Base-by-base conservation (phyloP, 2,888 invertebrate genomes). In the Drosophila monieri region DNA sequence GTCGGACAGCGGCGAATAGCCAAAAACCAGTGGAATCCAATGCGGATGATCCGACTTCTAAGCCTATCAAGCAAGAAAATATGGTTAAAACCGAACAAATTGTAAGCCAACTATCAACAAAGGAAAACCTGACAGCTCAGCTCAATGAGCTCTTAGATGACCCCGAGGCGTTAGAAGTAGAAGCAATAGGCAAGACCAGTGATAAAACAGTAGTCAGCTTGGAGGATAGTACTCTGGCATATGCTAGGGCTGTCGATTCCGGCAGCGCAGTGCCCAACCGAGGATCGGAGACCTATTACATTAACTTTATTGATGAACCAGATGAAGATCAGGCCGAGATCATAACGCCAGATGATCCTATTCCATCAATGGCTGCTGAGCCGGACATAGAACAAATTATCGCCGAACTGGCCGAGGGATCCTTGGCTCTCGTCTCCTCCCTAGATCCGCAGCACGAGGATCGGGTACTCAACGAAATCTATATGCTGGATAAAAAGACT, bases 381-480 rank as follows among this genome's bases (percentile, higher is more conserved):
- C 73, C 73, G 30, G 88, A 90, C 44, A 89, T 90, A 35, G 86
- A 89, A 72, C 85, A 86, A 72, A 90, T 91, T 54, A 74, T 91
- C 43, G 78, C 76, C 0, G 88, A 90, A 64, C 76, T 91, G 44
- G 84, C 89, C 1, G 88, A 90, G 37, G 91, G 91, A 15, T 88
- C 90, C 5, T 74, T 91, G 68, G 91, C 90, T 2, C 78, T 91
- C n/a, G 91, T 92, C 8, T 90, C 90, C 10, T 90, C 90, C 12
- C 66, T 89, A 32, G 89, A 91, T 80, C 78, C 89, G 0, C 81
- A 85, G 10, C 77, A 89, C 59, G 76, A 87, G 6, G 86, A 90
- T 76, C 85, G 83, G 52, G 81, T 88, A 30, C 66, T 90, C 21
- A 89, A 91, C 76, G 91, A 92, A 76, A 90, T 92, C 59, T 92